Evolutionary conservation across 2,888 invertebrate genomes (phyloP).

Genomic region (Drosophila affinis): DNA sequence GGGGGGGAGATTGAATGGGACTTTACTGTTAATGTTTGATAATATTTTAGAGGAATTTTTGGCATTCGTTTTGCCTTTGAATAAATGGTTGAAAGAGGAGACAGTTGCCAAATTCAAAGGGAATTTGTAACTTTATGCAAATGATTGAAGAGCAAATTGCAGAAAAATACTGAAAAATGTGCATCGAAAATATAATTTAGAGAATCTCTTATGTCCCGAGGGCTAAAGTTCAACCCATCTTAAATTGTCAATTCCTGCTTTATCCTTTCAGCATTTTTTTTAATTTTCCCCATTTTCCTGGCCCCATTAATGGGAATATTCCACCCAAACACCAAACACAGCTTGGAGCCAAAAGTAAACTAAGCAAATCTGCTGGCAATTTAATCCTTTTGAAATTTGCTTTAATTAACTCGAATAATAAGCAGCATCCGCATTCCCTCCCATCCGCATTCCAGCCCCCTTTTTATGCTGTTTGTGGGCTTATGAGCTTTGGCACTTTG

Average conservation of each 20-base stretch:
- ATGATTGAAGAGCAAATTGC: not conserved
- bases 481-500: constrained; percentile 60
- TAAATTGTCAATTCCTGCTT: constrained; percentile 18
- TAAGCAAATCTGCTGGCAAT: constrained; percentile 47
- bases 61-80: constrained; percentile 34
- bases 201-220: not conserved
- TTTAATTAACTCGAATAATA: constrained; percentile 69
- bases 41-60: constrained; percentile 28
- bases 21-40: constrained; percentile 39
- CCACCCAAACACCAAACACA: constrained; percentile 8
- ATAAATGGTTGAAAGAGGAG: constrained; percentile 20
- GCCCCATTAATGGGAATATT: constrained; percentile 17
- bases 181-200: not conserved
- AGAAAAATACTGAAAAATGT: not conserved
- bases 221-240: not conserved
- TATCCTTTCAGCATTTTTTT: constrained; percentile 3
- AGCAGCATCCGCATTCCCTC: constrained; percentile 38
- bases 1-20: constrained; percentile 2
- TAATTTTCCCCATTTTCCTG: not conserved
- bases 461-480: constrained; percentile 56
- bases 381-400: constrained; percentile 63
- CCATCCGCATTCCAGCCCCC: constrained; percentile 8
- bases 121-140: not conserved
- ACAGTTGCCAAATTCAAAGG: constrained; percentile 5
- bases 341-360: constrained; percentile 42